Conservation (phyloP, 2,888 invertebrate species). For the Tuberolachnus salignus region DNA sequence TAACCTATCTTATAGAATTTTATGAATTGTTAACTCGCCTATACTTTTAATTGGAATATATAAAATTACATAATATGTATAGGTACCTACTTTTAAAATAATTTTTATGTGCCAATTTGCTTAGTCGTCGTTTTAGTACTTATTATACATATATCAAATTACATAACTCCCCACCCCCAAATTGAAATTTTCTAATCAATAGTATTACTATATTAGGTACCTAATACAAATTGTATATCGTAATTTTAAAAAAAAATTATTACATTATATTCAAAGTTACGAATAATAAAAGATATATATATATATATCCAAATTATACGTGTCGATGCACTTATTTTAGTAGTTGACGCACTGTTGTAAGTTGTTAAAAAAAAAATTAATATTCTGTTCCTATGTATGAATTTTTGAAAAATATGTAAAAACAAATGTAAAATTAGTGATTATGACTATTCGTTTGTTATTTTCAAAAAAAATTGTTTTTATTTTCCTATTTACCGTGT, state of each 20-base stretch:
- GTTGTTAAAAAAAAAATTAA: conserved; percentile 53
- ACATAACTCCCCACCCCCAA: conserved; percentile 2
- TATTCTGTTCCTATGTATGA: conserved; percentile 56
- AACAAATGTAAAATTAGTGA: conserved; percentile 51
- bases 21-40: conserved; percentile 13
- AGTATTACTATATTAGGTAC: conserved; percentile 24
- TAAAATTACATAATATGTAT: conserved; percentile 7
- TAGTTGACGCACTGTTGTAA: conserved; percentile 56
- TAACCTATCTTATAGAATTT: conserved; percentile 40
- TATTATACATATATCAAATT: conserved; percentile 1
- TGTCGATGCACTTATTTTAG: conserved; percentile 56
- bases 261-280: conserved; percentile 40
- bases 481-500: conserved; percentile 1
- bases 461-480: conserved; percentile 47
- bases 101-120: conserved; percentile 50
- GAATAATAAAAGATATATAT: conserved; percentile 41
- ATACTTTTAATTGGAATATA: conserved; percentile 2
- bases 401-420: conserved; percentile 51
- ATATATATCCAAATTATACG: conserved; percentile 46
- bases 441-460: conserved; percentile 56
- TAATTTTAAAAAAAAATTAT: conserved; percentile 23
- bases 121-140: conserved; percentile 47
- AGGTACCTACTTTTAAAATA: conserved; percentile 26
- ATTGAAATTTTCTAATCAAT: conserved; percentile 43
- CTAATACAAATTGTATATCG: conserved; percentile 34